Percentiles rank a stretch among this genome's conserved stretches.
Evolutionary conservation across 2,888 invertebrate species (phyloP).

Genomic region (Tetragonula carbonaria): DNA sequence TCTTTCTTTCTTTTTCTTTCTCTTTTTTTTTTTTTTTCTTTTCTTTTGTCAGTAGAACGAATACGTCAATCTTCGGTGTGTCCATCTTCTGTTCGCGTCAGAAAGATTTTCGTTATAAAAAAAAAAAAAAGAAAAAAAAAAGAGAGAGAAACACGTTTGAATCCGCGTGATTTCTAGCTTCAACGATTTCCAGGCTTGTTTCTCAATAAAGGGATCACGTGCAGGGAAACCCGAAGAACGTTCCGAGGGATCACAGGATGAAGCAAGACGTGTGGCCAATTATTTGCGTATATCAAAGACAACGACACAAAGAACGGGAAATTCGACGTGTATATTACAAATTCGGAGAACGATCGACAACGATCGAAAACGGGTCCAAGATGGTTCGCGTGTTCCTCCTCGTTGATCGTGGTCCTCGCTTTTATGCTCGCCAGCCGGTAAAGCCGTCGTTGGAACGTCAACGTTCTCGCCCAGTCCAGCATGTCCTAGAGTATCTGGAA

Average conservation of each 20-base stretch:
- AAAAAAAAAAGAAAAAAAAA: neutral
- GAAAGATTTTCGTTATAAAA: neutral
- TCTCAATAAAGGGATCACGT: neutral
- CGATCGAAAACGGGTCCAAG: constrained; percentile 26
- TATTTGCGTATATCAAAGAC: constrained; percentile 32
- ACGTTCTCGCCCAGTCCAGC: constrained; percentile 29
- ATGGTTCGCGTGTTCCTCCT: neutral
- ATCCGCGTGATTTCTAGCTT: neutral
- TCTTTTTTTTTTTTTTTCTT: too few species aligned
- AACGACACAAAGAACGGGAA: constrained; percentile 42
- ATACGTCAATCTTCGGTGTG: neutral
- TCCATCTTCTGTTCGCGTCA: neutral
- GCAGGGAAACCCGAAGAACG: neutral
- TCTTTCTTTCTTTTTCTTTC: too few species aligned
- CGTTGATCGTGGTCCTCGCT: constrained; percentile 26
- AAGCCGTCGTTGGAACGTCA: constrained; percentile 20
- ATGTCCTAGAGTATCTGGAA: constrained; percentile 95
- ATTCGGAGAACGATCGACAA: constrained; percentile 35
- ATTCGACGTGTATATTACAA: constrained; percentile 57
- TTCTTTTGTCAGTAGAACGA: neutral
- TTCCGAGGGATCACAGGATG: constrained; percentile 30
- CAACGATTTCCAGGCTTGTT: neutral
- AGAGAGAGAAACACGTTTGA: neutral
- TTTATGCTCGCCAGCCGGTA: constrained; percentile 5
- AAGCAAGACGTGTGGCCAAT: constrained; percentile 34